phyloP scores from a whole-genome alignment of 1,140 invertebrate species.

The Bicyclus anynana region DNA sequence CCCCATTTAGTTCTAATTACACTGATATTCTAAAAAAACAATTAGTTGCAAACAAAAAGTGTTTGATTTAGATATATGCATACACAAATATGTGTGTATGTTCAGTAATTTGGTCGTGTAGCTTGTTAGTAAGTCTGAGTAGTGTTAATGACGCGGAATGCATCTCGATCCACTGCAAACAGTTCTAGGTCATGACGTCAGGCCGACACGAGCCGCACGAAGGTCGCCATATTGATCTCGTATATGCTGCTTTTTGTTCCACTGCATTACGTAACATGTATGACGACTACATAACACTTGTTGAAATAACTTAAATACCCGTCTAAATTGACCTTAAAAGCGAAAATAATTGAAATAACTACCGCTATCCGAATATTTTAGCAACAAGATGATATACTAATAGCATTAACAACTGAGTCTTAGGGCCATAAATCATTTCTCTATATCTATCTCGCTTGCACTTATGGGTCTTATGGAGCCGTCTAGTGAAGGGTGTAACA shows the following conservation, averaged over 20 bases:
- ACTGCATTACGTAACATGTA: constrained; percentile 35
- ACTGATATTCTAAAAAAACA: no score
- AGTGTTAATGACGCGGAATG: constrained; percentile 37
- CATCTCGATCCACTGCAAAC: constrained; percentile 56
- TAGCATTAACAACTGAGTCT: no score
- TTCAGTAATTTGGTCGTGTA: background rate
- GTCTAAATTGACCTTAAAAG: background rate
- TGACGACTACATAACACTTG: constrained; percentile 14
- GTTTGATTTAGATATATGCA: no score
- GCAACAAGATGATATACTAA: background rate
- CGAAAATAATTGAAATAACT: background rate
- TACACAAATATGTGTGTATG: background rate
- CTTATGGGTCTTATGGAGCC: no score
- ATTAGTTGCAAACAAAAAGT: no score
- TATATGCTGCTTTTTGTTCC: constrained; percentile 33
- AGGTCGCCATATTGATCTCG: constrained; percentile 71
- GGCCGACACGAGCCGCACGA: constrained; percentile 42
- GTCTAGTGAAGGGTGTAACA: no score
- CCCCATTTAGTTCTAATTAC: no score
- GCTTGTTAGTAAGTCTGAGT: background rate
- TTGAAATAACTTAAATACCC: background rate
- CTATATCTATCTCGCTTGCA: no score
- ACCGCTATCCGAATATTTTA: background rate
- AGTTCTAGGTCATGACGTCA: constrained; percentile 64
- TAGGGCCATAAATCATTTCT: no score